Conservation (phyloP, 2,113 vertebrate genomes). For the Poecile atricapillus region DNA sequence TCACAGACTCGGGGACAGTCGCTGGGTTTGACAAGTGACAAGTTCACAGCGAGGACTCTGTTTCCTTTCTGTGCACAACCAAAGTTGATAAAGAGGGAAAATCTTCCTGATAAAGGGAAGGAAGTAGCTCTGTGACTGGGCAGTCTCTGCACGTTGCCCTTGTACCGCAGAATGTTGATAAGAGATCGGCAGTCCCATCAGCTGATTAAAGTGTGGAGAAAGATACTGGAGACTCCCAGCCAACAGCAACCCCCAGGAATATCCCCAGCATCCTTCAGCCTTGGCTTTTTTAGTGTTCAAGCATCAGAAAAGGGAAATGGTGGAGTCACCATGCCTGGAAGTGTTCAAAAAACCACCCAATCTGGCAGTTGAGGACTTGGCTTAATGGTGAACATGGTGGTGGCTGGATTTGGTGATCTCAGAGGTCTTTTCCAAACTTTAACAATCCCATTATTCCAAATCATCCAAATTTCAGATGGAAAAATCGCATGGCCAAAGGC, state of each 20-base stretch:
- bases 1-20: neutral
- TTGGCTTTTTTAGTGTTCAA: neutral
- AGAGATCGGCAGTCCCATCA: neutral
- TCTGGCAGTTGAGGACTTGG: too few species aligned
- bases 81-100: neutral
- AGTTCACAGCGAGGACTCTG: neutral
- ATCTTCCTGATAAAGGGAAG: neutral
- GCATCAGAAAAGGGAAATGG: neutral
- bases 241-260: neutral
- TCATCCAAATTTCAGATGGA: neutral
- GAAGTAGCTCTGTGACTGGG: neutral
- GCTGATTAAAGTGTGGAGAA: neutral
- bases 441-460: neutral
- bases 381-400: neutral
- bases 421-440: neutral
- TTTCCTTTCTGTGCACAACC: neutral
- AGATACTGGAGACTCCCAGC: neutral
- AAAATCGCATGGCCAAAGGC: neutral
- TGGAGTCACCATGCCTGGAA: neutral
- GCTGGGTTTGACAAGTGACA: neutral
- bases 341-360: fast-evolving
- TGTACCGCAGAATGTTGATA: neutral
- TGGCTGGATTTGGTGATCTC: neutral
- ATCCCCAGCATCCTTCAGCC: neutral
- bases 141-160: neutral